phyloP scores from a whole-genome alignment of 1,140 invertebrate species.

The Brachystomella parvula region DNA sequence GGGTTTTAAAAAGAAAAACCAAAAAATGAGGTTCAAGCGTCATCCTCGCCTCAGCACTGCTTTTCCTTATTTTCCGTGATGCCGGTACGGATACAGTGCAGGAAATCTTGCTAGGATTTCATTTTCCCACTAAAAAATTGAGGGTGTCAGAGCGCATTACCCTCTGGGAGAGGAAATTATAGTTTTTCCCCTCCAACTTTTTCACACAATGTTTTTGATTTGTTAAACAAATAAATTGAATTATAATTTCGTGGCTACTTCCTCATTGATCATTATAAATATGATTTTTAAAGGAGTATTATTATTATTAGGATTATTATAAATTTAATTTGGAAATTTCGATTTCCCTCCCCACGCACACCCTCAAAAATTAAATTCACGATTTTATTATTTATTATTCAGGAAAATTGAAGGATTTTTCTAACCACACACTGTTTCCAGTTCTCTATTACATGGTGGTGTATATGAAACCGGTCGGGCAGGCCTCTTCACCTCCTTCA shows the following conservation, averaged over 20 bases:
- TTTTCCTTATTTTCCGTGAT: no score
- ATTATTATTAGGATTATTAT: not conserved
- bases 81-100: not conserved
- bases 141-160: not conserved
- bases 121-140: not conserved
- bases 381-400: not conserved
- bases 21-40: not conserved
- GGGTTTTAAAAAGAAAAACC: not conserved
- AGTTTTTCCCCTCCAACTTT: no score
- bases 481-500: not conserved
- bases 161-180: not conserved
- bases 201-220: no score
- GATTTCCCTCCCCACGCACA: not conserved
- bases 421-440: no score
- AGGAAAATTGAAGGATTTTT: not conserved
- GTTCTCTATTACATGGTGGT: no score
- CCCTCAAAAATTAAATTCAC: not conserved
- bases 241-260: no score
- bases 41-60: not conserved
- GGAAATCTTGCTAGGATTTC: not conserved
- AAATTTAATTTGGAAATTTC: not conserved
- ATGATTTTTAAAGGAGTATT: no score
- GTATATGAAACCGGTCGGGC: not conserved
- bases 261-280: no score
- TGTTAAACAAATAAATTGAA: no score